These are phyloP conservation scores for Drosophila tripunctata DNA, from an alignment of 2,888 invertebrate genomes.

Conservation along the genomic window DNA sequence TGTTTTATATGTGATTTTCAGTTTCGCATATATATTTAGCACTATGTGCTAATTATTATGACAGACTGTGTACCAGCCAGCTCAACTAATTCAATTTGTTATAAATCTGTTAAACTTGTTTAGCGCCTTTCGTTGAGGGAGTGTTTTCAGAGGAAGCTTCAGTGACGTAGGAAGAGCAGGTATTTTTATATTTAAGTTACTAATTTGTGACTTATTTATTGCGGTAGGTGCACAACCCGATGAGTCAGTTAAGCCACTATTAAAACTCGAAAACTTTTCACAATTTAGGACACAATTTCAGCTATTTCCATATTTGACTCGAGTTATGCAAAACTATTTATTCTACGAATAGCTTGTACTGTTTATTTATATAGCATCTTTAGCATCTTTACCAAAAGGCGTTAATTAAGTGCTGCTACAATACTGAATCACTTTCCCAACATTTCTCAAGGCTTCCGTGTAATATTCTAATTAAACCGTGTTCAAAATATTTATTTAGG, in stretches of 20 bases:
- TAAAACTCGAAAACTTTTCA: not conserved
- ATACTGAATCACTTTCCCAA: constrained; percentile 44
- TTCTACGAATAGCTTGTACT: constrained; percentile 15
- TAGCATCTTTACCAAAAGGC: not conserved
- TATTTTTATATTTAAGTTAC: constrained; percentile 3
- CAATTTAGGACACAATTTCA: constrained; percentile 7
- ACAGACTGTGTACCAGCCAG: constrained; percentile 42
- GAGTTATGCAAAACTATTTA: not conserved
- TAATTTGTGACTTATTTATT: constrained; percentile 55
- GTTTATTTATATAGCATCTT: constrained; percentile 14
- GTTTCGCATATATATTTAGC: constrained; percentile 22
- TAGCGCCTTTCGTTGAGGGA: constrained; percentile 47
- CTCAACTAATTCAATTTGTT: constrained; percentile 53
- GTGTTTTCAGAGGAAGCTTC: constrained; percentile 14
- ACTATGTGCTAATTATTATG: constrained; percentile 62
- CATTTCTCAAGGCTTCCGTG: constrained; percentile 32
- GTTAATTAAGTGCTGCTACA: constrained; percentile 28
- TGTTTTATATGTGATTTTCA: constrained; percentile 50
- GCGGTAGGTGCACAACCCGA: constrained; percentile 45
- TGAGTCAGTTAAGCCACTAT: constrained; percentile 31
- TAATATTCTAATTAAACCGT: constrained; percentile 20
- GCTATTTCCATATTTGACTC: not conserved
- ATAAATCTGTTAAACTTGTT: constrained; percentile 42
- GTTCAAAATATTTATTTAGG: constrained; percentile 34
- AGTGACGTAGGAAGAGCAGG: constrained; percentile 47